Evolutionary conservation across 2,888 invertebrate genomes (phyloP), one percentile per base, ranked within the genome.

Genomic region (Ochropleura plecta): DNA sequence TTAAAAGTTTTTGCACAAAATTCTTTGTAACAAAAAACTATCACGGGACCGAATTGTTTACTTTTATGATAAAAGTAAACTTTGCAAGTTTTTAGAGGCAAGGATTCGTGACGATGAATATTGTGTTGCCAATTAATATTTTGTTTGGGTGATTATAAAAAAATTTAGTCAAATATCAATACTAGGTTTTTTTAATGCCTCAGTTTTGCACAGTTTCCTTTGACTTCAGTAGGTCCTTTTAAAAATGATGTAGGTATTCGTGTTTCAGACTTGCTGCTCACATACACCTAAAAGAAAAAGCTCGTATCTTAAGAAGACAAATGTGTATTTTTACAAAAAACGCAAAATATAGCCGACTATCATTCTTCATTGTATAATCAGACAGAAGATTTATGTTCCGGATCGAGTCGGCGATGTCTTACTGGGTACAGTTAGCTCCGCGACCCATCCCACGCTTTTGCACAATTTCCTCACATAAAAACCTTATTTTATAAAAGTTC

Each of bases 371-470:
- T 85, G 81, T 81, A 87, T 82, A 87, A 89, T 88, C 82, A 88
- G 88, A 88, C 86, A 86, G 84, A 90, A 90, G 90, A 91, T 92
- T 91, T 89, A 92, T 92, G 88, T 89, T 90, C 87, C 86, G 88
- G 90, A 88, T 92, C 89, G 89, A 88, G 74, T 69, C 85, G 83
- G 77, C 83, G 89, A 86, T 91, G 92, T 93, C 92, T 91, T 90
- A 86, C 88, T 81, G 86, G 86, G 91, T 95, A 95, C 96, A 93
- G 96, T 96, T 96, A 96, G 66, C 71, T 78, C 91, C 84, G 82
- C 90, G 92, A 91, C 88, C 92, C 95, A 90, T 95, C 96, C 95
- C 95, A 96, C 95, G 94, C 93, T 95, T 96, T 96, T 95, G 96
- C 96, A 95, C 96, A 96, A 95, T 91, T 93, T 93, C 82, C 77